Percentiles rank a stretch among this genome's conserved stretches.
Conservation (phyloP, 1,140 invertebrate genomes). For the Lutraria rhynchaena region DNA sequence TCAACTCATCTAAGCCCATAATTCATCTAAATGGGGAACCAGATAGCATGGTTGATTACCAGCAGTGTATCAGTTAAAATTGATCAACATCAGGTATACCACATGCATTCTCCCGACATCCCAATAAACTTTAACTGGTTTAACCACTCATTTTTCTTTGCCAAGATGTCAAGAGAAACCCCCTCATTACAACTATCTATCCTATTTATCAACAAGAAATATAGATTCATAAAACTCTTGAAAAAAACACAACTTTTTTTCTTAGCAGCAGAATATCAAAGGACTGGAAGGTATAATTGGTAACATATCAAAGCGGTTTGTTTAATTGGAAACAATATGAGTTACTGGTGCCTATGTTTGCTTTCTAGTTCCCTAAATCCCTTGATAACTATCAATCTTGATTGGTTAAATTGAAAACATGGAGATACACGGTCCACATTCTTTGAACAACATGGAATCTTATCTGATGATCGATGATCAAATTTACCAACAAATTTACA, state of each 20-base stretch:
- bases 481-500: constrained; percentile 36
- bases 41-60: constrained; percentile 27
- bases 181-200: constrained; percentile 42
- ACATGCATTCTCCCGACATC: constrained; percentile 23
- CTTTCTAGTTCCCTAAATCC: constrained; percentile 9
- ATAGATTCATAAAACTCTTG: constrained; percentile 15
- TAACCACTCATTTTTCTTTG: constrained; percentile 42
- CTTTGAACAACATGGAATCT: constrained; percentile 29
- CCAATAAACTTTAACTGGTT: not conserved
- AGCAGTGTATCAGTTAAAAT: constrained; percentile 20
- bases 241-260: constrained; percentile 4
- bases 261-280: constrained; percentile 38
- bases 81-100: constrained; percentile 2
- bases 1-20: constrained; percentile 18
- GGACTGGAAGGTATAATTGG: constrained; percentile 16
- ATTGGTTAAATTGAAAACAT: constrained; percentile 33
- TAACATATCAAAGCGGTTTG: constrained; percentile 36
- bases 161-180: constrained; percentile 36
- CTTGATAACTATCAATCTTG: constrained; percentile 33
- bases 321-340: constrained; percentile 21
- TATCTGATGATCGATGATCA: constrained; percentile 13
- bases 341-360: not conserved
- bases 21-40: constrained; percentile 30
- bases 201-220: constrained; percentile 26
- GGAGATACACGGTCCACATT: constrained; percentile 12